These are phyloP conservation scores for Epistrophe eligans DNA, from an alignment of 2,888 invertebrate species.

Conservation along the genomic window DNA sequence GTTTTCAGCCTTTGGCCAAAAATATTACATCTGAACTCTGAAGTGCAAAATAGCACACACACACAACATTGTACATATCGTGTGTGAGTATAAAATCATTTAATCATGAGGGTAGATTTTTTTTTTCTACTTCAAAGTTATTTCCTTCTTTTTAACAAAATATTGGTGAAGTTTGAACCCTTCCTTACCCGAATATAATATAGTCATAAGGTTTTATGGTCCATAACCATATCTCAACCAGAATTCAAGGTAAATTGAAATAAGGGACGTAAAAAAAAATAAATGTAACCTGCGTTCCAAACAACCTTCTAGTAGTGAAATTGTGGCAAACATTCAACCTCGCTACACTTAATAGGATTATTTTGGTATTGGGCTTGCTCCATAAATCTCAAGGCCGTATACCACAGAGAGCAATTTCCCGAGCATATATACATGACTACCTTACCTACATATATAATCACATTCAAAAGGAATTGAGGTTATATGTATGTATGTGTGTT, in stretches of 20 bases:
- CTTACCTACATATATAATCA: no score
- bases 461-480: background rate
- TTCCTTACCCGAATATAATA: background rate
- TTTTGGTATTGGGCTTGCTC: slow-evolving; percentile 21
- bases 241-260: slow-evolving; percentile 34
- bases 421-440: background rate
- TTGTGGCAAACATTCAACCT: slow-evolving; percentile 46
- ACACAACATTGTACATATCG: background rate
- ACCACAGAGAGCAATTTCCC: slow-evolving; percentile 41
- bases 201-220: slow-evolving; percentile 17
- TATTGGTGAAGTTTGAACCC: slow-evolving; percentile 1
- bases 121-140: slow-evolving; percentile 11
- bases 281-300: slow-evolving; percentile 2
- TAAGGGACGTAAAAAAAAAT: slow-evolving; percentile 7
- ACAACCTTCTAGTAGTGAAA: slow-evolving; percentile 26
- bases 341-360: slow-evolving; percentile 62
- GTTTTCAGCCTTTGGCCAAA: background rate
- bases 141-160: slow-evolving; percentile 3
- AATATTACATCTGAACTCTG: background rate
- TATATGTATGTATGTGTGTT: background rate
- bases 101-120: background rate
- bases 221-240: slow-evolving; percentile 1
- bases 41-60: background rate
- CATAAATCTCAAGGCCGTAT: slow-evolving; percentile 48
- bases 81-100: slow-evolving; percentile 1